Conservation (phyloP, 2,888 invertebrate genomes). For the Callyntrura sp. region DNA sequence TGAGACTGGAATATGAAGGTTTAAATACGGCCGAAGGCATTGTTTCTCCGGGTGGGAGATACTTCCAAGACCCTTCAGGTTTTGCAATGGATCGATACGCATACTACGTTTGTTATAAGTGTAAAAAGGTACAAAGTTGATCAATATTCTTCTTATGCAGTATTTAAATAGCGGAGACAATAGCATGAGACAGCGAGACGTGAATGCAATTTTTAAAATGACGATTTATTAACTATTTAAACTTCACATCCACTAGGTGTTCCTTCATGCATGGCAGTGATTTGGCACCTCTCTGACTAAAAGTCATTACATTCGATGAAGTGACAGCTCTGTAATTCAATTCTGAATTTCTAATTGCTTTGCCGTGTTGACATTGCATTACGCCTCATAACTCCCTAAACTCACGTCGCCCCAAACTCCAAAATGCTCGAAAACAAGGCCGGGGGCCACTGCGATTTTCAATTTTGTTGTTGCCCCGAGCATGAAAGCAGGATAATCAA, state of each 20-base stretch:
- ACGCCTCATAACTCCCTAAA: background rate
- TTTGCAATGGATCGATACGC: slow-evolving; percentile 99
- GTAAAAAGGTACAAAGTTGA: slow-evolving; percentile 87
- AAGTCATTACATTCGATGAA: background rate
- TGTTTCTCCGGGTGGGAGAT: slow-evolving; percentile 89
- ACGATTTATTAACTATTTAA: no score
- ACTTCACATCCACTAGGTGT: no score
- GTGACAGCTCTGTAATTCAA: background rate
- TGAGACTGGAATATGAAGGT: slow-evolving; percentile 98
- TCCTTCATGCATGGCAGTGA: no score
- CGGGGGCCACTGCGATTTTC: background rate
- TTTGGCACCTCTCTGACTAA: no score
- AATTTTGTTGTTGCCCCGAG: no score
- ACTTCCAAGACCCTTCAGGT: slow-evolving; percentile 92
- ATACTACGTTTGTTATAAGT: slow-evolving; percentile 99
- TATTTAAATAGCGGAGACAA: background rate
- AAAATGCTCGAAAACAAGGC: background rate
- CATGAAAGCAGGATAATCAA: no score
- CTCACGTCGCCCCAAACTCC: slow-evolving; percentile 5
- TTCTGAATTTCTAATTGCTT: slow-evolving; percentile 1
- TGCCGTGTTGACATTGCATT: background rate
- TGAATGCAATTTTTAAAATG: background rate
- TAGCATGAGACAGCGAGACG: slow-evolving; percentile 13
- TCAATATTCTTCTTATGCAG: background rate
- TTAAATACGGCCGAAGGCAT: slow-evolving; percentile 91